Evolutionary conservation across 1,140 invertebrate species (phyloP).

Genomic region (Pogonomyrmex californicus): DNA sequence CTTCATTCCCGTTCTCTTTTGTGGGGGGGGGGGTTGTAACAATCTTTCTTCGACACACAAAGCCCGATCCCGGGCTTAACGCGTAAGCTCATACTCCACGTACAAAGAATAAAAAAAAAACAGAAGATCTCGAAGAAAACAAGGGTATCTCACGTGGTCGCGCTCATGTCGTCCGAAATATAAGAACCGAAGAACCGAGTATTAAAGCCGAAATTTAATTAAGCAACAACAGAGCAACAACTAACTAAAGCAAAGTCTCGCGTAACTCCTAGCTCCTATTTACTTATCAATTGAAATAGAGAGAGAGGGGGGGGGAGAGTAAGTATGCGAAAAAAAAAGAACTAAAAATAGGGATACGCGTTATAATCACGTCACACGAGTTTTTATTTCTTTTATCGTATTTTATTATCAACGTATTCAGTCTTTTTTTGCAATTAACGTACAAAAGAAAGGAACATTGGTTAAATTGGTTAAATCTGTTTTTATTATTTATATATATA

Average conservation of each 20-base stretch:
- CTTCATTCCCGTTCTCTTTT: background rate
- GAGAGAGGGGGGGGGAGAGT: background rate
- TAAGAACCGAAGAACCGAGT: background rate
- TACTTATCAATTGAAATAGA: constrained; percentile 19
- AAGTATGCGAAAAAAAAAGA: background rate
- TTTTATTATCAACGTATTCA: background rate
- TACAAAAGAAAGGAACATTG: background rate
- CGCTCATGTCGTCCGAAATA: background rate
- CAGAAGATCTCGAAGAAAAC: too few species aligned
- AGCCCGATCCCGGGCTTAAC: background rate
- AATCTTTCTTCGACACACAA: background rate
- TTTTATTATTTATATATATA: background rate
- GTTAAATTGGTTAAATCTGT: background rate
- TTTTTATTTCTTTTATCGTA: background rate
- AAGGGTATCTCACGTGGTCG: constrained; percentile 33
- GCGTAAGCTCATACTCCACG: constrained; percentile 9
- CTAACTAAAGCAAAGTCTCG: constrained; percentile 28
- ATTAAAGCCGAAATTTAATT: constrained; percentile 19
- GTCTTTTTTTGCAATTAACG: background rate
- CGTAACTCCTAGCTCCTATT: constrained; percentile 49
- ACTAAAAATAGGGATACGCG: background rate
- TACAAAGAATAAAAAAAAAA: constrained; percentile 1
- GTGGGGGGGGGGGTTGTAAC: constrained; percentile 14
- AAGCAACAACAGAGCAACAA: constrained; percentile 25
- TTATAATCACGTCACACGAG: constrained; percentile 9